Evolutionary conservation across 2,888 invertebrate species (phyloP), one percentile per base, ranked within the genome.

Genomic region (Aleiodes alternator): DNA sequence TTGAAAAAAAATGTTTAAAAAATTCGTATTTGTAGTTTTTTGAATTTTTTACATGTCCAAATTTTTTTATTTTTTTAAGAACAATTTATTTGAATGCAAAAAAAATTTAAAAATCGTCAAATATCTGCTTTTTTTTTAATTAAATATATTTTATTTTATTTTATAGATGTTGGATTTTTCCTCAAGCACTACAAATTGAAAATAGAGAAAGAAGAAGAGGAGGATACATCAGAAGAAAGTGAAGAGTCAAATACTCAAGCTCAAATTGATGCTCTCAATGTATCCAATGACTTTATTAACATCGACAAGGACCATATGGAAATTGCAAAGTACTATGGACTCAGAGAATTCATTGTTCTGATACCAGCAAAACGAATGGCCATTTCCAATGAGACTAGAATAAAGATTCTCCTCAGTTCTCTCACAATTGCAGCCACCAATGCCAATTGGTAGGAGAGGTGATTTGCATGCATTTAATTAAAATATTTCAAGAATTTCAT

Each of bases 381-480:
- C 50, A 91, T 95, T 69, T 91, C 91, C 1, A 93, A 94, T 78
- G 95, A 95, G 82, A 94, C 94, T 81, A 91, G 94, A 86, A 93
- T 95, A 64, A 96, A 96, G 90, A 91, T 96, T 78, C 92, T 95
- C 50, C 91, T 95, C 85, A 97, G 96, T 90, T 97, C 96, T 76
- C 91, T 94, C 69, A 94, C 94, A 79, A 95, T 98, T 78, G 96
- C 97, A 4, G 92, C 95, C 53, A 94, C 93, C 73, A 97, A 97
- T 89, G 93, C 95, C 11, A 93, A 93, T 85, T 95, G 96, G 93
- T 93, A 87, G 87, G 87, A 81, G 70, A 16, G 43, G 43, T 43
- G 56, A 34, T 55, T 59, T 57, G 14, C 69, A 4, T 69, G 8
- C 68, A 53, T 34, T 68, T 56, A 56, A 14, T 16, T 51, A 53